Evolutionary conservation across 2,113 vertebrate species (phyloP).

Genomic region (Pyxicephalus adspersus): DNA sequence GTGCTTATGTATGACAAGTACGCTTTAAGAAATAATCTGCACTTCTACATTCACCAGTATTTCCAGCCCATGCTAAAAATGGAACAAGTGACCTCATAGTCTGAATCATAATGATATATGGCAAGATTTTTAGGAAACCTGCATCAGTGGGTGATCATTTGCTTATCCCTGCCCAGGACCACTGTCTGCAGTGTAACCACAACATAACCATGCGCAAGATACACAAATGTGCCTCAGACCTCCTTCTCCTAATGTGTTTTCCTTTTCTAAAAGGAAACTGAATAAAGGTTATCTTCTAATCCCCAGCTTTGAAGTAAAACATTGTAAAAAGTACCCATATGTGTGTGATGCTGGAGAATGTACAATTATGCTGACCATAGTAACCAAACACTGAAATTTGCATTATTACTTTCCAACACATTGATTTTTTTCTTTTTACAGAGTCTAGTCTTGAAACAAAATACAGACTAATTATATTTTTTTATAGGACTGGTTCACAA

Average conservation of each 20-base stretch:
- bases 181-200: conserved; percentile 41
- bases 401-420: too few relatives aligned
- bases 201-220: not conserved
- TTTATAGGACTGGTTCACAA: too few relatives aligned
- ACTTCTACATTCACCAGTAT: not conserved
- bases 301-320: too few relatives aligned
- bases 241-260: not conserved
- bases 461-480: too few relatives aligned
- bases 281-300: too few relatives aligned
- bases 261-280: not conserved
- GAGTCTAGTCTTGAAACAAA: too few relatives aligned
- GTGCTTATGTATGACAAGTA: not conserved
- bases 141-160: not conserved
- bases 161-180: conserved; percentile 8
- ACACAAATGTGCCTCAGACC: not conserved
- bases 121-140: conserved; percentile 30
- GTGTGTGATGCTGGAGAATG: too few relatives aligned
- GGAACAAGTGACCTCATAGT: conserved; percentile 28
- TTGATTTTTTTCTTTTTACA: too few relatives aligned
- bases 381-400: too few relatives aligned
- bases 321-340: too few relatives aligned
- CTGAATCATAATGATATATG: conserved; percentile 46
- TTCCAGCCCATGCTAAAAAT: conserved; percentile 28
- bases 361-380: too few relatives aligned
- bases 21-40: not conserved